phyloP scores from a whole-genome alignment of 2,888 invertebrate genomes.

The Dasysyrphus tricinctus region DNA sequence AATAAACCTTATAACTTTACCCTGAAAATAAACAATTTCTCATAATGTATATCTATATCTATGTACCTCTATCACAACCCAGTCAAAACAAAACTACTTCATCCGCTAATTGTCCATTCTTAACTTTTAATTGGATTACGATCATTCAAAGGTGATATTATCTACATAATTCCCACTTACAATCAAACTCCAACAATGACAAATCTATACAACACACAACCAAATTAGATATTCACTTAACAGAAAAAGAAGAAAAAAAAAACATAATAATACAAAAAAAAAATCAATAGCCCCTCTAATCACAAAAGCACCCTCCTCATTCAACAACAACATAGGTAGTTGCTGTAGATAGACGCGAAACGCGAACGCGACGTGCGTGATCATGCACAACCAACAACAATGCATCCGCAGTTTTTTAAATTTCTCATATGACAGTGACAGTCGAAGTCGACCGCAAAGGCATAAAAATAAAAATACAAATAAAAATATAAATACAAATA shows the following conservation, averaged over 20 bases:
- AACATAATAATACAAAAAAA: constrained; percentile 5
- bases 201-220: constrained; percentile 32
- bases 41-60: neutral
- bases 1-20: neutral
- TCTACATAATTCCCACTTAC: constrained; percentile 32
- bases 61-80: neutral
- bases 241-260: neutral
- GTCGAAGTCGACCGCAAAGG: constrained; percentile 40
- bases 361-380: constrained; percentile 54
- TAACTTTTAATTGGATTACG: constrained; percentile 38
- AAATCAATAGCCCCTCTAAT: constrained; percentile 41
- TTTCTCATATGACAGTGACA: constrained; percentile 48
- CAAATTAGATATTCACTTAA: constrained; percentile 31
- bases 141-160: constrained; percentile 40
- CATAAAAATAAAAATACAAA: constrained; percentile 33
- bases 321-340: constrained; percentile 12
- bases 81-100: neutral
- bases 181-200: constrained; percentile 32
- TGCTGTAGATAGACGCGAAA: constrained; percentile 13
- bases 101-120: constrained; percentile 31
- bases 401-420: constrained; percentile 46
- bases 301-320: constrained; percentile 36
- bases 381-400: constrained; percentile 56
- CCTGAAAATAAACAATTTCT: neutral
- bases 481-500: constrained; percentile 25